Conservation (phyloP, 2,797 vertebrate species). For the Tokudaia muenninki region DNA sequence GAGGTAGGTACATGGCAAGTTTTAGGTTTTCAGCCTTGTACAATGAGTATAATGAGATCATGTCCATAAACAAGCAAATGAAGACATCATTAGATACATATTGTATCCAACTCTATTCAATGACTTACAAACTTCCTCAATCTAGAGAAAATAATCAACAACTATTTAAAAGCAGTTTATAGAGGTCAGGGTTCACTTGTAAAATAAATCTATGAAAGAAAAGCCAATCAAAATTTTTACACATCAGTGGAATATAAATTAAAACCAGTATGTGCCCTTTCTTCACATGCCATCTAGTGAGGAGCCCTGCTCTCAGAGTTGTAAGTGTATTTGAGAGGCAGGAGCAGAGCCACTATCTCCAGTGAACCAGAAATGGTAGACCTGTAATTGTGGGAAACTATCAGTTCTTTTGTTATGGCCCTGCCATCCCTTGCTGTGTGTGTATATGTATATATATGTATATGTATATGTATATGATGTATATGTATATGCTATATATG, state of each 20-base stretch:
- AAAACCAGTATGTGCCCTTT: background rate
- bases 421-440: conserved; percentile 91
- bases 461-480: too few relatives aligned
- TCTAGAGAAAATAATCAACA: background rate
- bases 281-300: too few relatives aligned
- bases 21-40: background rate
- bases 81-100: background rate
- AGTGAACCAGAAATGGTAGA: conserved; percentile 85
- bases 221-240: background rate
- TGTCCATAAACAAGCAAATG: too few relatives aligned
- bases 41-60: background rate
- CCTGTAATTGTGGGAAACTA: conserved; percentile 85
- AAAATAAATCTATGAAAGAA: background rate
- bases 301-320: conserved; percentile 48
- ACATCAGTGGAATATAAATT: background rate
- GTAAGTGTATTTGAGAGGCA: conserved; percentile 85
- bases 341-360: conserved; percentile 81
- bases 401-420: conserved; percentile 87
- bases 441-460: conserved; percentile 48
- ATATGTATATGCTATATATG: conserved; percentile 47
- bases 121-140: background rate
- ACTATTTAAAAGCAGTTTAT: background rate
- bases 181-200: background rate
- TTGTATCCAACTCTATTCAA: background rate
- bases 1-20: too few relatives aligned